Percentiles rank a stretch among this genome's conserved stretches.
phyloP scores from a whole-genome alignment of 1,140 invertebrate genomes.

The Diabrotica virgifera region DNA sequence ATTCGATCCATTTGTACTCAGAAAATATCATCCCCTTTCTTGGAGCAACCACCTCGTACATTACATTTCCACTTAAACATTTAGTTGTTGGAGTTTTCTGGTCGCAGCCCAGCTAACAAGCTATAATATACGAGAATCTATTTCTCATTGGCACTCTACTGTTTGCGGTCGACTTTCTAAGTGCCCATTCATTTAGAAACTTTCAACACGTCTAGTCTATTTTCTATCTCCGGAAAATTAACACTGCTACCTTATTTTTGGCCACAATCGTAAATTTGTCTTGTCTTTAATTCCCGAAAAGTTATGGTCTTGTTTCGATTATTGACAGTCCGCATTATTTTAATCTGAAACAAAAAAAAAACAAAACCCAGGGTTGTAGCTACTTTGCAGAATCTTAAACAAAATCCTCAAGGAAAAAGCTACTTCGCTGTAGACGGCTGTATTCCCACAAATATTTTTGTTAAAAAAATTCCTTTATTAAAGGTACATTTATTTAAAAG shows the following conservation, averaged over 20 bases:
- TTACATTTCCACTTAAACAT: conserved; percentile 13
- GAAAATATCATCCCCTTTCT: conserved; percentile 1
- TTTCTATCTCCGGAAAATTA: conserved; percentile 36
- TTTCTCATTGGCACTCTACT: conserved; percentile 33
- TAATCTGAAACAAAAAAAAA: no score
- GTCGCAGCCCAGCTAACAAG: conserved; percentile 7
- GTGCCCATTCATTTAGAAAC: conserved; percentile 45
- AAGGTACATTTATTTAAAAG: no score
- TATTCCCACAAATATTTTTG: no score
- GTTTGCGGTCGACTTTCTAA: conserved; percentile 44
- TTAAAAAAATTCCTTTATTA: no score
- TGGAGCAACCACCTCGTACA: conserved; percentile 7
- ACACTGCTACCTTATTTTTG: conserved; percentile 11
- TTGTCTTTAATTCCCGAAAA: neutral
- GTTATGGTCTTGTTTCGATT: conserved; percentile 1
- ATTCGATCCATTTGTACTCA: neutral
- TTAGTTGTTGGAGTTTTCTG: conserved; percentile 9
- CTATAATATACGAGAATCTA: conserved; percentile 23
- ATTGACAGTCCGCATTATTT: no score
- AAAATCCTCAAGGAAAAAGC: no score
- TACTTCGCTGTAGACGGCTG: no score
- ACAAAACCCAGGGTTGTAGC: no score
- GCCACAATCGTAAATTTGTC: conserved; percentile 4
- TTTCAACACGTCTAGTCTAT: conserved; percentile 43
- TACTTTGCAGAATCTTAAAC: no score